Percentiles rank a stretch among this genome's conserved stretches.
phyloP scores from a whole-genome alignment of 2,797 vertebrate species.

The Lithobates pipiens region DNA sequence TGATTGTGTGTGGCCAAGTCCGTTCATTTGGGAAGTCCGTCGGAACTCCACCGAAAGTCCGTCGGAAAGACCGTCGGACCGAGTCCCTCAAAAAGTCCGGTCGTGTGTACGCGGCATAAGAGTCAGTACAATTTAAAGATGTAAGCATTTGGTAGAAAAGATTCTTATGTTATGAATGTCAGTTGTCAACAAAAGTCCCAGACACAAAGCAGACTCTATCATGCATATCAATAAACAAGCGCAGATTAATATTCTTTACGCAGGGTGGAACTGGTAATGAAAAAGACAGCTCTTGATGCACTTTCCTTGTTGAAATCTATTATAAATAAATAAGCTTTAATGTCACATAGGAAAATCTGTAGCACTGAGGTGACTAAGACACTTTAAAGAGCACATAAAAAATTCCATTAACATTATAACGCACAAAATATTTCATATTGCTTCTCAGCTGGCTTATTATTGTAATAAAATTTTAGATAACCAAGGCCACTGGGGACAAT shows the following conservation, averaged over 20 bases:
- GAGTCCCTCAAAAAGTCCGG: no score
- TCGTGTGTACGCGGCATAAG: no score
- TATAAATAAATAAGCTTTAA: conserved; percentile 43
- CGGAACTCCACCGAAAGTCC: no score
- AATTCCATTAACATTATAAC: conserved; percentile 63
- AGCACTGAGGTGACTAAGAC: conserved; percentile 61
- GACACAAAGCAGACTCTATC: conserved; percentile 6
- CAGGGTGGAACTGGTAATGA: neutral
- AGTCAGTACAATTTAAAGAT: neutral
- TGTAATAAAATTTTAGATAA: conserved; percentile 52
- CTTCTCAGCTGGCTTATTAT: conserved; percentile 49
- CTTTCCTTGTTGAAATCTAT: neutral
- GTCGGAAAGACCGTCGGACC: no score
- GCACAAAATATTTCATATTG: conserved; percentile 59
- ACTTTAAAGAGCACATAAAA: conserved; percentile 54
- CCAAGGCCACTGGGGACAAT: conserved; percentile 48
- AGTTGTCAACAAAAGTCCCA: neutral
- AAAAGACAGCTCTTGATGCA: neutral
- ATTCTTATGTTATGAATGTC: neutral
- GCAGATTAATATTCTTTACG: conserved; percentile 14
- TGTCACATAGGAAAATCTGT: conserved; percentile 14
- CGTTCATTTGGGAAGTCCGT: no score
- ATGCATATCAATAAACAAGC: conserved; percentile 13
- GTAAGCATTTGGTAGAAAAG: neutral
- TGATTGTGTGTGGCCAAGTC: no score